Conservation (phyloP, 2,113 vertebrate genomes). For the Oncorhynchus masou region DNA sequence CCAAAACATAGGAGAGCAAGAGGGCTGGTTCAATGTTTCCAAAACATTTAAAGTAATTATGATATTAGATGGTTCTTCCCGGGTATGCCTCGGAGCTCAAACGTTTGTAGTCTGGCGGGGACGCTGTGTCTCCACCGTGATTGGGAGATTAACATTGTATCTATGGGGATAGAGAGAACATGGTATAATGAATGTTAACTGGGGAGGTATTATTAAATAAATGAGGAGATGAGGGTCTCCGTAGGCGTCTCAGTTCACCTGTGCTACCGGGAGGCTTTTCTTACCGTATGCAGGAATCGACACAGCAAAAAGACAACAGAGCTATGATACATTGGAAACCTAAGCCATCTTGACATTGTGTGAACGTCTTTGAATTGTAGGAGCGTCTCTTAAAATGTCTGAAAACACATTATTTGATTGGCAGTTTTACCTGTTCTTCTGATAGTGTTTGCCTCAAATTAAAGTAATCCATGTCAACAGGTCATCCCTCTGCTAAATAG, state of each 20-base stretch:
- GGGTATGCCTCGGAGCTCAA: neutral
- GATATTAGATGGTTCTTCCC: neutral
- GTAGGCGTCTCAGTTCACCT: slow-evolving; percentile 22
- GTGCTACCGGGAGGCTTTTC: neutral
- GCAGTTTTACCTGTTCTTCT: too few species aligned
- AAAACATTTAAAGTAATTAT: neutral
- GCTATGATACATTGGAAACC: neutral
- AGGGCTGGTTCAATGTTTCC: too few species aligned
- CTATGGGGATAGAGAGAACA: slow-evolving; percentile 19
- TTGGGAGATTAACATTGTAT: slow-evolving; percentile 22
- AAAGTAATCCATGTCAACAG: too few species aligned
- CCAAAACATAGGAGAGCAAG: too few species aligned
- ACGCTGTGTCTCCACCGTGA: neutral
- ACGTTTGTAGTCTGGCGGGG: neutral
- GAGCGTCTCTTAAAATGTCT: too few species aligned
- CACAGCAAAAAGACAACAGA: neutral
- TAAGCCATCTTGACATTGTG: too few species aligned
- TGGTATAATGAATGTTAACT: slow-evolving; percentile 34
- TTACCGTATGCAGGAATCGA: neutral
- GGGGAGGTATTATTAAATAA: slow-evolving; percentile 43
- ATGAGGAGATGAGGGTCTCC: slow-evolving; percentile 42
- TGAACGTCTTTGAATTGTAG: too few species aligned
- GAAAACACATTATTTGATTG: too few species aligned
- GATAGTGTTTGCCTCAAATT: too few species aligned
- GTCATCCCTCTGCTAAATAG: too few species aligned